phyloP scores from a whole-genome alignment of 2,888 invertebrate species.

The Temnothorax ravouxi region DNA sequence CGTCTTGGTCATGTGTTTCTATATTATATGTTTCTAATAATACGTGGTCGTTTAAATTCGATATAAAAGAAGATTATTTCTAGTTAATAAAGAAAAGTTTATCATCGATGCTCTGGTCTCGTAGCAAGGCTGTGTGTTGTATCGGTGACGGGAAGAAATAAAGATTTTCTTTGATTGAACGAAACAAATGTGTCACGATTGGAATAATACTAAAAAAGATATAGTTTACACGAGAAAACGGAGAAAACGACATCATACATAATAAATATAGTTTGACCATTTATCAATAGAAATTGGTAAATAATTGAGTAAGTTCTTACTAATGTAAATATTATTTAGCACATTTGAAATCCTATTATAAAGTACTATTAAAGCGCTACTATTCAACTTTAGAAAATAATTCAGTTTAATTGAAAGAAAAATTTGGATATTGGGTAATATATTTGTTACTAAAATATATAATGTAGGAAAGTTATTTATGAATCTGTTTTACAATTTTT shows the following conservation, averaged over 20 bases:
- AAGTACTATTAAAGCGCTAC: background rate
- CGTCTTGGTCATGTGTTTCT: too few relatives aligned
- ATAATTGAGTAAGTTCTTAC: too few relatives aligned
- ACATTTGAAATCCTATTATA: too few relatives aligned
- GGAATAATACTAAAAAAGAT: background rate
- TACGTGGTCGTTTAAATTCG: background rate
- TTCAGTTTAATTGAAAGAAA: background rate
- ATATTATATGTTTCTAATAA: background rate
- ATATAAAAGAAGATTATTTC: conserved; percentile 11
- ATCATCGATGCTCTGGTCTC: background rate
- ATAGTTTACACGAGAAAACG: background rate
- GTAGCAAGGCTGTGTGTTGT: background rate
- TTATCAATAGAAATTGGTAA: too few relatives aligned
- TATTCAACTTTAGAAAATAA: background rate
- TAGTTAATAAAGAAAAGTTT: background rate
- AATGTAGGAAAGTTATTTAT: background rate
- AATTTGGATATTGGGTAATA: background rate
- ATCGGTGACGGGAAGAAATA: background rate
- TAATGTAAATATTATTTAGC: too few relatives aligned
- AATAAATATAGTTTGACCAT: background rate
- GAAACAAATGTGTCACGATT: background rate
- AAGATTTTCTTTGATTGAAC: background rate
- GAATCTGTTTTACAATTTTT: background rate
- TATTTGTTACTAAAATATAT: background rate
- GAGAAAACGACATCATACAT: background rate